These are phyloP conservation scores for Falco berigora DNA, from an alignment of 2,797 vertebrate genomes.

Conservation along the genomic window DNA sequence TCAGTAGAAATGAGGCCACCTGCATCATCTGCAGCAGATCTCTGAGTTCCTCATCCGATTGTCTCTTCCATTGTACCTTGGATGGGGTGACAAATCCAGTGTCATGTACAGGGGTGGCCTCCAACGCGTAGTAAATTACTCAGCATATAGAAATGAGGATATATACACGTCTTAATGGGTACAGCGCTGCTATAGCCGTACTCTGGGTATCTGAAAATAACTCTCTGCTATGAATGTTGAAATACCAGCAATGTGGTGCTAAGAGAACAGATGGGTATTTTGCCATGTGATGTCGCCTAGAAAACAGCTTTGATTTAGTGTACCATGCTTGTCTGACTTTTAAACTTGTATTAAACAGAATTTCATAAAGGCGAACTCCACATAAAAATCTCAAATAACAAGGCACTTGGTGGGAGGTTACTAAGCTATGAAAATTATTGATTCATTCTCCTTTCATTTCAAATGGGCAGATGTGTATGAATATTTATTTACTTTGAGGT, in stretches of 20 bases:
- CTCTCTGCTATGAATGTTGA: background rate
- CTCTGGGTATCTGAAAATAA: background rate
- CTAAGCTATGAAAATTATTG: conserved; percentile 1
- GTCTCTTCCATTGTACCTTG: background rate
- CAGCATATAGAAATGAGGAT: accelerated
- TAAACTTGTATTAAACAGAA: background rate
- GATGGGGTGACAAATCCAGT: accelerated
- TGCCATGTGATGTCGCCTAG: background rate
- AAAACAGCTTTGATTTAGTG: background rate
- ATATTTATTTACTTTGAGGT: conserved; percentile 69
- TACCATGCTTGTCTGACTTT: background rate
- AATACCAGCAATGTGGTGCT: background rate
- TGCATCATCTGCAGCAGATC: accelerated
- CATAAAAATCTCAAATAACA: background rate
- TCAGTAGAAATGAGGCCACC: background rate
- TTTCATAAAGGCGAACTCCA: background rate
- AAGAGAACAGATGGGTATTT: background rate
- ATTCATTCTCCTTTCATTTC: conserved; percentile 30
- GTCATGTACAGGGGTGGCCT: background rate
- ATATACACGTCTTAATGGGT: accelerated
- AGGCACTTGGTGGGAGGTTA: background rate
- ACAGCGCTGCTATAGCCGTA: background rate
- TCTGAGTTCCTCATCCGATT: accelerated
- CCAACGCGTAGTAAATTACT: accelerated
- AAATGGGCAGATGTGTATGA: conserved; percentile 65